Evolutionary conservation across 2,113 vertebrate species (phyloP).

Genomic region (Isurus oxyrinchus): DNA sequence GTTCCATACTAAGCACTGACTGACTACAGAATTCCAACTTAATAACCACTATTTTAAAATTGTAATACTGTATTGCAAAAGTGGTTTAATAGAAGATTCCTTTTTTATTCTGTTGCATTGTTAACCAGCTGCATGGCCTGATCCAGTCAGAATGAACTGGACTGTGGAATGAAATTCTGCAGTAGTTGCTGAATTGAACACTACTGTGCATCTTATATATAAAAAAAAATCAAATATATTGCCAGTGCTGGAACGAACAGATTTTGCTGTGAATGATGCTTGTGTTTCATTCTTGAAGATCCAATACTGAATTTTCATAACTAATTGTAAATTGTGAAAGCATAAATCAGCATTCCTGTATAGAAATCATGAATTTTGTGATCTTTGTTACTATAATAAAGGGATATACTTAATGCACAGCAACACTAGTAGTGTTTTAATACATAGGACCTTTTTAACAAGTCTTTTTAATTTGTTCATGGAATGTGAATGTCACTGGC

Average conservation of each 20-base stretch:
- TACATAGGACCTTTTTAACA: not conserved
- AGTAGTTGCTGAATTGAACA: constrained; percentile 70
- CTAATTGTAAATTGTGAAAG: constrained; percentile 60
- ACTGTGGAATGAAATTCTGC: constrained; percentile 71
- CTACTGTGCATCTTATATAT: constrained; percentile 58
- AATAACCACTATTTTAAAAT: constrained; percentile 75
- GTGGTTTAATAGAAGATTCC: constrained; percentile 50
- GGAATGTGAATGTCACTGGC: too few species aligned
- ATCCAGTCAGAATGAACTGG: constrained; percentile 57
- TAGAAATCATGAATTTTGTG: constrained; percentile 69
- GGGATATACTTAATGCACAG: constrained; percentile 67
- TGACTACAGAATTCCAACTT: constrained; percentile 63
- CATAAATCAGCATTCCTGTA: constrained; percentile 80
- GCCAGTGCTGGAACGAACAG: constrained; percentile 62
- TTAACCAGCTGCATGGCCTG: constrained; percentile 64
- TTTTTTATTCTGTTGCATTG: constrained; percentile 65
- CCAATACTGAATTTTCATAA: constrained; percentile 58
- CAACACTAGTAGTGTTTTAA: too few species aligned
- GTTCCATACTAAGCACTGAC: constrained; percentile 62
- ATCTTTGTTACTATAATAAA: constrained; percentile 78
- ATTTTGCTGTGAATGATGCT: constrained; percentile 56
- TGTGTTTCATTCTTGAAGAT: constrained; percentile 53
- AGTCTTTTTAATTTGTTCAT: too few species aligned
- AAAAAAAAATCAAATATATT: constrained; percentile 60
- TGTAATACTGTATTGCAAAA: constrained; percentile 51